Evolutionary conservation across 37 sponge, comb jelly and placozoan genomes (phyloP).

Genomic region (Chondrilla cf. caribensis): DNA sequence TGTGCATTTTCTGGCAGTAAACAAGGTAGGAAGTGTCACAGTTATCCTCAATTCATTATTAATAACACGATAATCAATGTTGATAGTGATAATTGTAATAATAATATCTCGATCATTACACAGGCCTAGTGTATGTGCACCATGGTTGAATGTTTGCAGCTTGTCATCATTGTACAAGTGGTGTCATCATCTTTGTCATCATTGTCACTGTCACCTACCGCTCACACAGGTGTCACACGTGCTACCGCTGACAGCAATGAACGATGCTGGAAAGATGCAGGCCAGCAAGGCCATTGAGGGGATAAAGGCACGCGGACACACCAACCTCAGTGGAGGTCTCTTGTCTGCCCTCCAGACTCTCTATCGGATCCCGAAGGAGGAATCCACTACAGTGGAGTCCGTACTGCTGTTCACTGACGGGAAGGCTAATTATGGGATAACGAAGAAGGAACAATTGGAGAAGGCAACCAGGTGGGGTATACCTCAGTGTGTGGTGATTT

Average conservation of each 20-base stretch:
- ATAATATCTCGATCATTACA: too few relatives aligned
- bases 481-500: not conserved
- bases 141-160: too few relatives aligned
- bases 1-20: too few relatives aligned
- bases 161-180: too few relatives aligned
- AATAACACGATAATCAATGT: too few relatives aligned
- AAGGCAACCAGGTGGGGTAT: slow-evolving; percentile 78
- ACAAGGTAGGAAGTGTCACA: too few relatives aligned
- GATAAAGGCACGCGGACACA: slow-evolving; percentile 85
- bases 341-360: slow-evolving; percentile 78
- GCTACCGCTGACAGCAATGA: slow-evolving; percentile 79
- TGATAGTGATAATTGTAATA: too few relatives aligned
- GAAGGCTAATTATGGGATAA: slow-evolving; percentile 88
- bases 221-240: slow-evolving; percentile 35
- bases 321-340: slow-evolving; percentile 94
- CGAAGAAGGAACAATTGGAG: slow-evolving; percentile 40
- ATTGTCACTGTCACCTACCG: not conserved
- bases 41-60: too few relatives aligned
- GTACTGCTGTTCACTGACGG: slow-evolving; percentile 93
- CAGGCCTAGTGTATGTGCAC: too few relatives aligned
- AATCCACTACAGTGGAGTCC: slow-evolving; percentile 78
- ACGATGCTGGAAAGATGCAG: slow-evolving; percentile 65
- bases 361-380: slow-evolving; percentile 46
- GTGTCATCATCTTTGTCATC: too few relatives aligned
- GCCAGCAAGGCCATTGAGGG: slow-evolving; percentile 75